These are phyloP conservation scores for Choloepus hoffmanni DNA, from an alignment of 2,113 vertebrate species.

Conservation along the genomic window DNA sequence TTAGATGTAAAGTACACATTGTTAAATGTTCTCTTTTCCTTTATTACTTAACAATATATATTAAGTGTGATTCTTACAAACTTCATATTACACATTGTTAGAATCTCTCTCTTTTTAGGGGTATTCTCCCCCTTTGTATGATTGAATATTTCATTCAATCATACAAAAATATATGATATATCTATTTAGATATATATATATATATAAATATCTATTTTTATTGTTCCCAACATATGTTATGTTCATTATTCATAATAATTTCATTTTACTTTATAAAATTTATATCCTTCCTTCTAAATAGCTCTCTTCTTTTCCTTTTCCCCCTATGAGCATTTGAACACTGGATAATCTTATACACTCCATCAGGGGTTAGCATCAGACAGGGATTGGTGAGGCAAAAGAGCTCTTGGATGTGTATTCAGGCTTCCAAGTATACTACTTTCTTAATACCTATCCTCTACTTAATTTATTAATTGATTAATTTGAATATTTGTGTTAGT, in stretches of 20 bases:
- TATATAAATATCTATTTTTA: background rate
- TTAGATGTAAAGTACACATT: background rate
- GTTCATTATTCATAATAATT: background rate
- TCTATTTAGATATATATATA: too few relatives aligned
- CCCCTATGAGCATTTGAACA: background rate
- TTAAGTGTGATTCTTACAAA: background rate
- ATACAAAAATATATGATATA: too few relatives aligned
- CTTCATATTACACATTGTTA: background rate
- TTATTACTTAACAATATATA: background rate
- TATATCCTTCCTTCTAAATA: background rate
- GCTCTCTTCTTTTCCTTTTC: background rate
- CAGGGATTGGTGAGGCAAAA: background rate
- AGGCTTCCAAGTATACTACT: background rate
- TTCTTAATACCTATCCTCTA: background rate
- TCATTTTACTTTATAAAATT: background rate
- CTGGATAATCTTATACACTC: background rate
- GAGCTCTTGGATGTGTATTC: fast-evolving
- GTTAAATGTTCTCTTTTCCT: background rate
- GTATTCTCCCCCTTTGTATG: background rate
- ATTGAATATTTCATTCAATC: background rate
- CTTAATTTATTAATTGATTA: background rate
- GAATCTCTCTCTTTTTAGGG: background rate
- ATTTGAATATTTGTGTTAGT: background rate
- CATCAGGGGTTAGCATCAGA: background rate
- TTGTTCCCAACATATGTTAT: background rate